These are phyloP conservation scores for Onthophagus taurus DNA, from an alignment of 1,140 invertebrate genomes.

Conservation along the genomic window DNA sequence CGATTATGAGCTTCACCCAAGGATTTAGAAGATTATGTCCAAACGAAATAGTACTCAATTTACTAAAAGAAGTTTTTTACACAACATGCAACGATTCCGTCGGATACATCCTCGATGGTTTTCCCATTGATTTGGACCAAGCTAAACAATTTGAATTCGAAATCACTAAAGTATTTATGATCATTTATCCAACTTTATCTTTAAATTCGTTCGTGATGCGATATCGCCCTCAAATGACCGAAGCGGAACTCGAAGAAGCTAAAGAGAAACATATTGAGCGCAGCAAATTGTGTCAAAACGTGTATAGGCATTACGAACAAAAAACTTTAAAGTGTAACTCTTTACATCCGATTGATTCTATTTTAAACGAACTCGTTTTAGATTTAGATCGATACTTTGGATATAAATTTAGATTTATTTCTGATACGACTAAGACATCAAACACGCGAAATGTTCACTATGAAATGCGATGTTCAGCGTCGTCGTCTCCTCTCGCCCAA, in stretches of 20 bases:
- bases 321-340: constrained; percentile 5
- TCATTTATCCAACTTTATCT: constrained; percentile 18
- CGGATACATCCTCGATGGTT: constrained; percentile 19
- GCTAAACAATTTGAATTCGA: constrained; percentile 20
- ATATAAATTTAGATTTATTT: constrained; percentile 1
- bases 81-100: constrained; percentile 15
- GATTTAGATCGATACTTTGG: constrained; percentile 9
- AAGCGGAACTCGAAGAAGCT: background rate
- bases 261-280: background rate
- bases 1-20: constrained; percentile 14
- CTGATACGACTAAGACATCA: no score
- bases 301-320: constrained; percentile 9
- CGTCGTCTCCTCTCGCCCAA: no score
- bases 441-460: no score
- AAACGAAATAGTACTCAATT: constrained; percentile 19
- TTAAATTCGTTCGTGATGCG: constrained; percentile 14
- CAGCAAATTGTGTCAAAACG: background rate
- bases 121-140: constrained; percentile 17
- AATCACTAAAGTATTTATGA: constrained; percentile 21
- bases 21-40: constrained; percentile 1
- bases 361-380: background rate
- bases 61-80: constrained; percentile 19
- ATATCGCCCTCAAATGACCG: background rate
- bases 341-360: background rate
- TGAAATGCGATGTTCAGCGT: no score